Evolutionary conservation across 1,140 invertebrate species (phyloP).

Genomic region (Musca vetustissima): DNA sequence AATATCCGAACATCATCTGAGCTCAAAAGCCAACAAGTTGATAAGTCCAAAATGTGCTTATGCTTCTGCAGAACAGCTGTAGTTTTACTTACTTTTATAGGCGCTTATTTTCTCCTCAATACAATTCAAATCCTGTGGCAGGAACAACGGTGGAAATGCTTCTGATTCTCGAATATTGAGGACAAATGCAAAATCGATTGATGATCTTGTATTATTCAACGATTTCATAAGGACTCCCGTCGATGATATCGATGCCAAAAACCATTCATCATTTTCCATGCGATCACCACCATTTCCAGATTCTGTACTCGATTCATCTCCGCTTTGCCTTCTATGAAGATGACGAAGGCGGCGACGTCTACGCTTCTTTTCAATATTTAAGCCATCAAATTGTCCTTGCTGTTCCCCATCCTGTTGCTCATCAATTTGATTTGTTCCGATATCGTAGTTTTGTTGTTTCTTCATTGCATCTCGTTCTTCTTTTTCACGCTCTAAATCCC

Average conservation of each 20-base stretch:
- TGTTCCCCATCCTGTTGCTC: neutral
- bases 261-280: conserved; percentile 37
- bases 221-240: conserved; percentile 50
- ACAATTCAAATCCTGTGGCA: conserved; percentile 50
- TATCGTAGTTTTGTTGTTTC: conserved; percentile 28
- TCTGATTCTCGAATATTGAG: conserved; percentile 54
- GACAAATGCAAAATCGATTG: conserved; percentile 52
- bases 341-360: conserved; percentile 25
- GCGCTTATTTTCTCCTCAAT: conserved; percentile 54
- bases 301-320: neutral
- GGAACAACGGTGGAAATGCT: conserved; percentile 50
- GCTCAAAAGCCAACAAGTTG: too few species aligned
- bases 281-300: too few species aligned
- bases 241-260: conserved; percentile 51
- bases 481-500: conserved; percentile 54
- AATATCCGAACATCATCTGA: too few species aligned
- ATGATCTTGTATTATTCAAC: conserved; percentile 39
- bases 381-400: neutral
- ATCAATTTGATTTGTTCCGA: conserved; percentile 5
- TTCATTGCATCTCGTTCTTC: conserved; percentile 38
- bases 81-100: conserved; percentile 50
- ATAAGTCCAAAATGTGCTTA: too few species aligned
- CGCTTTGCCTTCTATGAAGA: neutral
- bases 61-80: too few species aligned
- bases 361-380: conserved; percentile 10